A percentile compares a stretch with the other conserved stretches of the same genome.
These are phyloP conservation scores for Hyposoter didymator DNA, from an alignment of 2,888 invertebrate species.

Conservation along the genomic window DNA sequence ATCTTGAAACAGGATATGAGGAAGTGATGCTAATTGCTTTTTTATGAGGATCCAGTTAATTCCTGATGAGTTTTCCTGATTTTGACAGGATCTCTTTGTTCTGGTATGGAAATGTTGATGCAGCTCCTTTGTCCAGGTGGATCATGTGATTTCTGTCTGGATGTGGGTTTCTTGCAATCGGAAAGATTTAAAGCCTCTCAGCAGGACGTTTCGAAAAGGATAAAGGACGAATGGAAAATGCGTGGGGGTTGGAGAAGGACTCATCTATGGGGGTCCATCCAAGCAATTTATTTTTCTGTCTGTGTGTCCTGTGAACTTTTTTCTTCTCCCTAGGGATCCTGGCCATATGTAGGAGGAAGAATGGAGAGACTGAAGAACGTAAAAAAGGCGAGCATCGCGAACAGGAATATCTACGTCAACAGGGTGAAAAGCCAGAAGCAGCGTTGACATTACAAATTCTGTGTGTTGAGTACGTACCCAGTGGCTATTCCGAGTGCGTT, in stretches of 20 bases:
- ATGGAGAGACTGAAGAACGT: conserved; percentile 31
- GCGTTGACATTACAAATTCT: conserved; percentile 78
- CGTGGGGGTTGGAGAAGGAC: background rate
- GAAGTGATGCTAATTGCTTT: background rate
- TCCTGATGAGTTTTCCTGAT: background rate
- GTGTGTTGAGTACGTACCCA: conserved; percentile 70
- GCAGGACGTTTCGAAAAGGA: background rate
- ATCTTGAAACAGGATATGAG: background rate
- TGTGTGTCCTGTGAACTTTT: background rate
- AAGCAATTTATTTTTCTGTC: conserved; percentile 10
- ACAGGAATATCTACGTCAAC: conserved; percentile 51
- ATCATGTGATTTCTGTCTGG: too few relatives aligned
- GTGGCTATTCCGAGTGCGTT: conserved; percentile 76
- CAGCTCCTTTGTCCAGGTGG: background rate
- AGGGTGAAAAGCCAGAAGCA: conserved; percentile 70
- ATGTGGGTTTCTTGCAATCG: background rate
- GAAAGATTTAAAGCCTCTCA: background rate
- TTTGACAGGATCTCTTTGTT: background rate
- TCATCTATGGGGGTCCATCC: background rate
- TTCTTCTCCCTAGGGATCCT: background rate
- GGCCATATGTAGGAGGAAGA: conserved; percentile 2
- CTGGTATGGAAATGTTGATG: background rate
- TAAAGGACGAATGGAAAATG: background rate
- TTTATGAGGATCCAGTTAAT: background rate
- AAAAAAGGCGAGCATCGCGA: conserved; percentile 56